Base-by-base conservation (phyloP, 2,797 vertebrate species). In the Microcaecilia unicolor region DNA sequence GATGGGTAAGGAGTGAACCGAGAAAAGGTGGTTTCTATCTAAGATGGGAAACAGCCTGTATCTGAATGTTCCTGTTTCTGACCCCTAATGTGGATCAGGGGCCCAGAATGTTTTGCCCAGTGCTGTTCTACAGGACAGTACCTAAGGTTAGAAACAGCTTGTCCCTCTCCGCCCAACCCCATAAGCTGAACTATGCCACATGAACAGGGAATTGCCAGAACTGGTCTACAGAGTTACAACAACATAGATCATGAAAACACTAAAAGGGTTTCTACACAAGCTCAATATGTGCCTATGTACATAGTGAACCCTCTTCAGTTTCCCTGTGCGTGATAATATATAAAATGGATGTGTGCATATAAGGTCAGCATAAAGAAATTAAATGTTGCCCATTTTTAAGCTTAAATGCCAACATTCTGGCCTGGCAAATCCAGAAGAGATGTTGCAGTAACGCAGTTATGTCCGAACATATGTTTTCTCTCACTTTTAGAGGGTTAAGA, bases 171-270 rank as follows among this genome's bases (percentile, higher is more conserved):
- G 19, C 17, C 16, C 3, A 2, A 7, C 12, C 22, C 2, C 3
- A 25, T 5, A n/a, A 8, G 9, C 25, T 15, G 34, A 4, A 24
- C 36, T 12, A n/a, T n/a, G 66, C 61, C 59, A 38, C 55, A 57
- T 51, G 42, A 51, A 51, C 39, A 56, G 58, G 51, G 70, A 58
- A 68, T 61, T 59, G 51, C 58, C 55, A 46, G n/a, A n/a, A 4
- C 51, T 55, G 36, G 40, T 48, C 51, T 41, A 40, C 35, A 76
- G 65, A 15, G 30, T 1, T n/a, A n/a, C n/a, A n/a, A n/a, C n/a
- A 6, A 12, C 29, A 36, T 18, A 14, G 11, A 17, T 8, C 17
- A 12, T 9, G n/a, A n/a, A n/a, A 13, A 28, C 27, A 15, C 22
- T 9, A 49, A 50, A 40, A 24, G 19, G 20, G 57, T 15, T 33